Base-by-base conservation (phyloP, 2,797 vertebrate species). In the Lycodopsis pacificus region DNA sequence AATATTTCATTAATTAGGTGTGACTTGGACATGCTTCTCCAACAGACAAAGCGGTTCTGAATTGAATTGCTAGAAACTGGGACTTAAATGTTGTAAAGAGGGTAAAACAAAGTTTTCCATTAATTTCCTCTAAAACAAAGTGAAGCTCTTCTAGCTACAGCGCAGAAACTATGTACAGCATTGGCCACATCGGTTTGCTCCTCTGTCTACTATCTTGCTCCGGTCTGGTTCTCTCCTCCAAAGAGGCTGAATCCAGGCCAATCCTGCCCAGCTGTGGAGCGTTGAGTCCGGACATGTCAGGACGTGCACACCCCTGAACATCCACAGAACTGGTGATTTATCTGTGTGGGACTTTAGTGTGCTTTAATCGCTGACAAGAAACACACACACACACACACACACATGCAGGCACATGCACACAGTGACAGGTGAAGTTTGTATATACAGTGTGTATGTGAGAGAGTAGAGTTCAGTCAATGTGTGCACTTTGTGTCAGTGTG, bases 241-340 rank as follows among this genome's bases (percentile, higher is more conserved):
- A 40, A 67, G 57, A 76, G 66, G 51, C 73, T 84, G 79, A 83
- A 81, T 79, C 71, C 71, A 85, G 76, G 69, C 71, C 11, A 17
- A 74, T 78, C 61, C 73, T 81, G 85, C 85, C 86, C 87, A 89
- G 86, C 87, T 90, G 82, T 80, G 67, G 38, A 69, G 78, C 36
- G 36, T 32, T 14, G 38, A 80, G 87, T 79, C 62, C 75, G 71
- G 80, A 80, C 92, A 57, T 80, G 93, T 89, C 66, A 67, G 67
- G 79, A 86, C 90, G 79, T 2, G 89, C 22, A 64, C 19, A 4
- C 27, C 71, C 27, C 44, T 34, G 34, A 87, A 86, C 79, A 63
- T 85, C 75, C 78, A 76, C 81, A 62, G 77, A 84, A 67, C 58
- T 67, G 7, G 66, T 88, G 88, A 91, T 91, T 92, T 88, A 91